A percentile compares a stretch with the other conserved stretches of the same genome.
Evolutionary conservation across 2,797 vertebrate genomes (phyloP).

Genomic region (Coregonus sp.): DNA sequence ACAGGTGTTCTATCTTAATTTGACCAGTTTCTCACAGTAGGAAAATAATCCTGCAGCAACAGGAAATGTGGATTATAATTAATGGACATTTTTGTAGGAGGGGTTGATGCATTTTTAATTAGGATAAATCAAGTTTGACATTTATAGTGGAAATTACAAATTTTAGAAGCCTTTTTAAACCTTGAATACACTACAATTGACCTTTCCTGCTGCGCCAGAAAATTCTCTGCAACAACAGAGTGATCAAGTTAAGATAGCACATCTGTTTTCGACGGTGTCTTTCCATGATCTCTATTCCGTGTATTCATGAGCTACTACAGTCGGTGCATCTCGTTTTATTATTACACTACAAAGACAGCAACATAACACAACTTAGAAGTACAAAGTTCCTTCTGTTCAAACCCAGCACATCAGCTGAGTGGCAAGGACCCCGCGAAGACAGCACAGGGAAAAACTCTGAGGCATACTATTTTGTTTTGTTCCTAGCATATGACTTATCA

Average conservation of each 20-base stretch:
- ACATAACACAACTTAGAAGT: constrained; percentile 22
- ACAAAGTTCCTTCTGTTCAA: constrained; percentile 23
- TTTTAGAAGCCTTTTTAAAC: too few relatives aligned
- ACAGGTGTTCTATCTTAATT: not conserved
- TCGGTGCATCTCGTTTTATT: not conserved
- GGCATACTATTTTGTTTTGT: not conserved
- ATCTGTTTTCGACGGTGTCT: not conserved
- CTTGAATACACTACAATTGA: too few relatives aligned
- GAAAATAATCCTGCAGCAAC: too few relatives aligned
- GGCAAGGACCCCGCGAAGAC: constrained; percentile 12
- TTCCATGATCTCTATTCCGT: not conserved
- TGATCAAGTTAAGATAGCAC: too few relatives aligned
- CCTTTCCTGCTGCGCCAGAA: too few relatives aligned
- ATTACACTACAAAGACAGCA: constrained; percentile 19
- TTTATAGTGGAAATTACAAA: too few relatives aligned
- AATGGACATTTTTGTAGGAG: too few relatives aligned
- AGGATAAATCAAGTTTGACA: too few relatives aligned
- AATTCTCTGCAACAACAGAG: too few relatives aligned
- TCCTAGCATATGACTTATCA: not conserved
- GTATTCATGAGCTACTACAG: not conserved
- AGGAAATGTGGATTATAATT: too few relatives aligned
- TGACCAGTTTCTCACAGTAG: too few relatives aligned
- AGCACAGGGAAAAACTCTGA: constrained; percentile 1
- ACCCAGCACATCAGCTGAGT: constrained; percentile 16
- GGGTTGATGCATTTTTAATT: too few relatives aligned